These are phyloP conservation scores for Prorops nasuta DNA, from an alignment of 1,140 invertebrate species.

Conservation along the genomic window DNA sequence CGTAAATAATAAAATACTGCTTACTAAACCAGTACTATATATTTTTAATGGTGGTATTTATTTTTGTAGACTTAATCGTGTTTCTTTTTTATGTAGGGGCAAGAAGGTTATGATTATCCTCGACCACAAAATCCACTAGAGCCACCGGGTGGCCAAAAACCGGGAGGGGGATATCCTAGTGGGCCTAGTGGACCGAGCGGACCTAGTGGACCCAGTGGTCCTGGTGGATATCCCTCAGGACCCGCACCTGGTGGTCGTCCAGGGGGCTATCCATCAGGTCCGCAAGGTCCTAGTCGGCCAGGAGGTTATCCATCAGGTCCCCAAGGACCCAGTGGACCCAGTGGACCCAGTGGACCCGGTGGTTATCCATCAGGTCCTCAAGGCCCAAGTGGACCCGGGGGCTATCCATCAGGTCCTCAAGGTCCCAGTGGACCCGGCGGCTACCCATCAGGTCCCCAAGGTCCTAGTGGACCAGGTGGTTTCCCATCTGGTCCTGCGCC, in stretches of 20 bases:
- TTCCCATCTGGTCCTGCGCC: background rate
- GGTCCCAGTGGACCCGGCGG: slow-evolving; percentile 14
- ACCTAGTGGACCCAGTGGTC: slow-evolving; percentile 14
- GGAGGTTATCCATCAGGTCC: slow-evolving; percentile 12
- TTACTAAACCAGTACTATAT: too few species aligned
- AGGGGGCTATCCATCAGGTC: slow-evolving; percentile 20
- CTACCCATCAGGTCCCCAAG: slow-evolving; percentile 21
- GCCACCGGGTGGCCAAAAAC: slow-evolving; percentile 21
- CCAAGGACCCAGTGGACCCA: slow-evolving; percentile 5
- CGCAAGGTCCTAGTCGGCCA: slow-evolving; percentile 12
- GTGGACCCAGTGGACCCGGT: slow-evolving; percentile 5
- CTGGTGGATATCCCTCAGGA: slow-evolving; percentile 14
- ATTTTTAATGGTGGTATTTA: too few species aligned
- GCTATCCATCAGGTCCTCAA: slow-evolving; percentile 22
- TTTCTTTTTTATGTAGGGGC: too few species aligned
- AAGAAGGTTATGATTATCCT: slow-evolving; percentile 49
- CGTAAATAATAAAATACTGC: too few species aligned
- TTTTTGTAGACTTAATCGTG: too few species aligned
- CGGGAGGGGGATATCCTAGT: slow-evolving; percentile 15
- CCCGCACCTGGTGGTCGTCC: slow-evolving; percentile 8
- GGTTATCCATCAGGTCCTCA: slow-evolving; percentile 10
- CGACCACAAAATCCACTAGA: slow-evolving; percentile 41
- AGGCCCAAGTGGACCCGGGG: slow-evolving; percentile 8
- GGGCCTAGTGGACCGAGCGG: slow-evolving; percentile 7
- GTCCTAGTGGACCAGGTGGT: slow-evolving; percentile 14